Conservation (phyloP, 2,888 invertebrate species). For the Hylaea fasciaria region DNA sequence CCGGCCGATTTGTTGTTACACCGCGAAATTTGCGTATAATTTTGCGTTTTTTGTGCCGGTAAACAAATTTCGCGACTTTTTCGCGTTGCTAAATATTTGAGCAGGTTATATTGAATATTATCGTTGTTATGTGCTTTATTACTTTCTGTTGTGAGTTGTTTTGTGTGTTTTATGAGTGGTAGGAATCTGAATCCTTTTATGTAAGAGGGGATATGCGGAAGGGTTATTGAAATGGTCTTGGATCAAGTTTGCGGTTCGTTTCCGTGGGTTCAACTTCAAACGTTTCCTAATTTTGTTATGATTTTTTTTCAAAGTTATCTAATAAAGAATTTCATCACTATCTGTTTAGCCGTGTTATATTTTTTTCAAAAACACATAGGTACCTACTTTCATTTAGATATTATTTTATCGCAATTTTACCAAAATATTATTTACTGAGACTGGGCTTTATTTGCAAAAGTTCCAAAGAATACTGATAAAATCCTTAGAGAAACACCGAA, state of each 20-base stretch:
- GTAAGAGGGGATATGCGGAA: neutral
- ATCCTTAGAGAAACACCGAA: neutral
- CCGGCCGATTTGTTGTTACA: constrained; percentile 44
- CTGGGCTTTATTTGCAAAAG: too few species aligned
- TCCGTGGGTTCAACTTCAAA: neutral
- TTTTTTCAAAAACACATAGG: too few species aligned
- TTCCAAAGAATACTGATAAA: too few species aligned
- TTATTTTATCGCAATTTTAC: too few species aligned
- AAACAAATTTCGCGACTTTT: constrained; percentile 40
- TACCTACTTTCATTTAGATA: too few species aligned
- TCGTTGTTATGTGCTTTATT: constrained; percentile 22
- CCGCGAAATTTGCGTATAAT: constrained; percentile 1
- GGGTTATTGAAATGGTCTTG: constrained; percentile 24
- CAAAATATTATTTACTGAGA: too few species aligned
- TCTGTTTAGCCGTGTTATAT: too few species aligned
- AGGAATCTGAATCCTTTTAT: constrained; percentile 1
- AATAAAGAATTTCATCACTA: too few species aligned
- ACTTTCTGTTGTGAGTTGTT: constrained; percentile 13
- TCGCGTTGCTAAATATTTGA: constrained; percentile 39
- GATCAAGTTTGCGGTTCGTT: neutral
- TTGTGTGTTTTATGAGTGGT: constrained; percentile 12
- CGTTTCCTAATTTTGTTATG: neutral
- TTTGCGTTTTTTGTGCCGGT: constrained; percentile 39
- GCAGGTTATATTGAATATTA: constrained; percentile 34
- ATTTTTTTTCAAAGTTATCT: neutral